Percentiles rank a stretch among this genome's conserved stretches.
phyloP scores from a whole-genome alignment of 2,113 vertebrate genomes.

The Empidonax alnorum region DNA sequence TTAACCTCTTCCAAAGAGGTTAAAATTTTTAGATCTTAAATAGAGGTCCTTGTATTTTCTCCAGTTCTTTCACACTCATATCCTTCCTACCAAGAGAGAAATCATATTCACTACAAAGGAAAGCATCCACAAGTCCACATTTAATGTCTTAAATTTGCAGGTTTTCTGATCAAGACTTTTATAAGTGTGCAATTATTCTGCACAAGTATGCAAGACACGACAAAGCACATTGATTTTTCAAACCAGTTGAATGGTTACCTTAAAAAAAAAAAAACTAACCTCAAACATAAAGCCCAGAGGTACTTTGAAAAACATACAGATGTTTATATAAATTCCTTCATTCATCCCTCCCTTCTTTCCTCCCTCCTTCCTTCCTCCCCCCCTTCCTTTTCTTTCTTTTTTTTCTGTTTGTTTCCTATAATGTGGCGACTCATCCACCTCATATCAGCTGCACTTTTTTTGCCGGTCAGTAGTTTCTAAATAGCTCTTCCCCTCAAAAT shows the following conservation, averaged over 20 bases:
- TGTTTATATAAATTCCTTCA: background rate
- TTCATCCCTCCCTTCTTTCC: no score
- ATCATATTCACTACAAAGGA: background rate
- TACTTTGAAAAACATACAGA: background rate
- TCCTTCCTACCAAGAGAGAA: background rate
- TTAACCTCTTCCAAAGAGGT: background rate
- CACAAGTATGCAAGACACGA: background rate
- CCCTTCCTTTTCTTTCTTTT: background rate
- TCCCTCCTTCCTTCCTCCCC: background rate
- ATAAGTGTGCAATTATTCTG: background rate
- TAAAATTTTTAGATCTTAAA: background rate
- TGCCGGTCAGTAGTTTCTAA: background rate
- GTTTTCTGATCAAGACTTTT: background rate
- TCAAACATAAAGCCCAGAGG: background rate
- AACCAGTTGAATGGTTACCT: background rate
- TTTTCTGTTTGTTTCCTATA: background rate
- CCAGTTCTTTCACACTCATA: background rate
- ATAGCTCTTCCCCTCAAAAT: background rate
- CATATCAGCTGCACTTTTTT: background rate
- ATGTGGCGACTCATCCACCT: background rate
- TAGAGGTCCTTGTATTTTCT: background rate
- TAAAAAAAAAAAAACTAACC: background rate
- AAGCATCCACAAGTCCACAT: background rate
- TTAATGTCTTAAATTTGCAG: background rate
- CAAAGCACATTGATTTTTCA: background rate